Conservation (phyloP, 1,140 invertebrate species). For the Alviniconcha marisindica region DNA sequence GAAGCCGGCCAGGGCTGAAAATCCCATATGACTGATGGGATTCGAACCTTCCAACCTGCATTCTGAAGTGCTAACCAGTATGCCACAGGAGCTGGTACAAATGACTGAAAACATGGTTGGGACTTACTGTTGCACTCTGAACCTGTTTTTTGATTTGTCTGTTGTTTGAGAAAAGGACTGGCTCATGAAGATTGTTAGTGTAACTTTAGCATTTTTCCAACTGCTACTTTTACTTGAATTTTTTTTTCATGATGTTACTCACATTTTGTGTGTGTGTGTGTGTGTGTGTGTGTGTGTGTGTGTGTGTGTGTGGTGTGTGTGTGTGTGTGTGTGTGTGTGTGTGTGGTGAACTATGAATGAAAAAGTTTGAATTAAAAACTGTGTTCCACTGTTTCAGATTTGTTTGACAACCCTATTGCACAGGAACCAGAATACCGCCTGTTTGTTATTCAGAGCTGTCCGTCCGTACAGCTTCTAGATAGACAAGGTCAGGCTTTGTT, state of each 20-base stretch:
- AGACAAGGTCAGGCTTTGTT: conserved; percentile 63
- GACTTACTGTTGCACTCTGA: too few relatives aligned
- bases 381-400: conserved; percentile 55
- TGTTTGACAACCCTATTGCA: conserved; percentile 72
- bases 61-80: too few relatives aligned
- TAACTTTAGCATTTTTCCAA: not conserved
- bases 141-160: too few relatives aligned
- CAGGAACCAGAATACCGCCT: conserved; percentile 69
- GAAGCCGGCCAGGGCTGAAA: too few relatives aligned
- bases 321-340: not conserved
- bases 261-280: not conserved
- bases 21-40: too few relatives aligned
- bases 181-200: too few relatives aligned
- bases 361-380: not conserved
- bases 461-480: conserved; percentile 64
- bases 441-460: conserved; percentile 63
- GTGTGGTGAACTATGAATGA: too few relatives aligned
- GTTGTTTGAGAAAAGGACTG: too few relatives aligned
- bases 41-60: too few relatives aligned
- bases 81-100: too few relatives aligned
- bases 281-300: not conserved
- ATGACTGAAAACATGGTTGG: too few relatives aligned
- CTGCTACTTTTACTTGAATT: not conserved
- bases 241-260: not conserved
- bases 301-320: not conserved